Conservation (phyloP, 1,140 invertebrate species). For the Caerostris extrusa region DNA sequence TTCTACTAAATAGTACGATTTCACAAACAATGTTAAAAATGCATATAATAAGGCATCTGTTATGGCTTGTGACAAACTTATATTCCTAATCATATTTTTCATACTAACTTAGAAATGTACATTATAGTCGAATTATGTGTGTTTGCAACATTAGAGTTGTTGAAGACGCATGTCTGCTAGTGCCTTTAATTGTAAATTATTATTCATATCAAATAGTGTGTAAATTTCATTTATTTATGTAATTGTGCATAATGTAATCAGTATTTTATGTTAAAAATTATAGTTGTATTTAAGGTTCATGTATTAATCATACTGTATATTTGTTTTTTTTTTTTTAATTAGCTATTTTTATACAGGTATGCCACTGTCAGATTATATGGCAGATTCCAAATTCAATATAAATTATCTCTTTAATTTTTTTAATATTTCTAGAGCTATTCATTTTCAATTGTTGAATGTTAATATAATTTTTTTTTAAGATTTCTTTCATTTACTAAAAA, state of each 20-base stretch:
- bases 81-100: conserved; percentile 26
- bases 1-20: not conserved
- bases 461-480: too few relatives aligned
- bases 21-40: not conserved
- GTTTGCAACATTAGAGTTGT: not conserved
- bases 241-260: not conserved
- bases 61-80: conserved; percentile 4
- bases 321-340: too few relatives aligned
- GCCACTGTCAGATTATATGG: too few relatives aligned
- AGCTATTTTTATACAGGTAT: too few relatives aligned
- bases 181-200: conserved; percentile 26
- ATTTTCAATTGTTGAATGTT: too few relatives aligned
- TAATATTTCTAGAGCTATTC: too few relatives aligned
- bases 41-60: not conserved
- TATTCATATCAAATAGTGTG: not conserved
- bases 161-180: conserved; percentile 1
- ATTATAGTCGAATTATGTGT: not conserved
- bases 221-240: not conserved
- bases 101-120: not conserved
- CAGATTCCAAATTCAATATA: too few relatives aligned
- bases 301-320: too few relatives aligned
- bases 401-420: too few relatives aligned
- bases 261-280: not conserved
- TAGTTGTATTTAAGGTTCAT: not conserved
- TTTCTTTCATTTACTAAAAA: too few relatives aligned